Percentiles rank a stretch among this genome's conserved stretches.
Evolutionary conservation across 2,888 invertebrate species (phyloP).

Genomic region (Buathra laborator): DNA sequence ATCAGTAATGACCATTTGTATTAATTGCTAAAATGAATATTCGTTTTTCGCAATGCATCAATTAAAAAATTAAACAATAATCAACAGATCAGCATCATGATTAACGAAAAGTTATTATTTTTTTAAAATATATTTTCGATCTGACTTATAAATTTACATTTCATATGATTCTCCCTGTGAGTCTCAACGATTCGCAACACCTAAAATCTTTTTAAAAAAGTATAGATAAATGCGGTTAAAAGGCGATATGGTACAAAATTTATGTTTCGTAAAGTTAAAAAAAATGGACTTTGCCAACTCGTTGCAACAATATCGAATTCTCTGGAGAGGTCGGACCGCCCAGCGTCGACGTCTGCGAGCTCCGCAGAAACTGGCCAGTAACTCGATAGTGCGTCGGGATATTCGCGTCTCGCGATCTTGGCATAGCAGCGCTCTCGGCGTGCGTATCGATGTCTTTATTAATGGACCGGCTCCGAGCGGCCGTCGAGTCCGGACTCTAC

Average conservation of each 20-base stretch:
- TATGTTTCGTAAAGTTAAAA: slow-evolving; percentile 33
- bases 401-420: slow-evolving; percentile 66
- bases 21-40: too few relatives aligned
- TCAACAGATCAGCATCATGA: neutral
- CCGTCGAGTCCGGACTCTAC: slow-evolving; percentile 24
- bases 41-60: too few relatives aligned
- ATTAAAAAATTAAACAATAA: too few relatives aligned
- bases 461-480: slow-evolving; percentile 74
- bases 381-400: slow-evolving; percentile 74
- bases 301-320: slow-evolving; percentile 63
- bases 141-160: neutral
- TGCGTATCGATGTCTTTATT: slow-evolving; percentile 79
- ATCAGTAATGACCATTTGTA: too few relatives aligned
- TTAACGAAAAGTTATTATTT: neutral
- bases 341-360: slow-evolving; percentile 62
- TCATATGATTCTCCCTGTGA: neutral
- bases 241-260: slow-evolving; percentile 32
- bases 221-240: neutral
- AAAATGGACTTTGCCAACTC: slow-evolving; percentile 35
- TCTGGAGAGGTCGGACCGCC: slow-evolving; percentile 65
- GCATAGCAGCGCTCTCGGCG: slow-evolving; percentile 42
- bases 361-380: slow-evolving; percentile 72
- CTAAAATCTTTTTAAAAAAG: neutral
- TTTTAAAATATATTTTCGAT: neutral
- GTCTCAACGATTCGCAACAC: neutral